Conservation (phyloP, 2,888 invertebrate species). For the Eurytoma californica region DNA sequence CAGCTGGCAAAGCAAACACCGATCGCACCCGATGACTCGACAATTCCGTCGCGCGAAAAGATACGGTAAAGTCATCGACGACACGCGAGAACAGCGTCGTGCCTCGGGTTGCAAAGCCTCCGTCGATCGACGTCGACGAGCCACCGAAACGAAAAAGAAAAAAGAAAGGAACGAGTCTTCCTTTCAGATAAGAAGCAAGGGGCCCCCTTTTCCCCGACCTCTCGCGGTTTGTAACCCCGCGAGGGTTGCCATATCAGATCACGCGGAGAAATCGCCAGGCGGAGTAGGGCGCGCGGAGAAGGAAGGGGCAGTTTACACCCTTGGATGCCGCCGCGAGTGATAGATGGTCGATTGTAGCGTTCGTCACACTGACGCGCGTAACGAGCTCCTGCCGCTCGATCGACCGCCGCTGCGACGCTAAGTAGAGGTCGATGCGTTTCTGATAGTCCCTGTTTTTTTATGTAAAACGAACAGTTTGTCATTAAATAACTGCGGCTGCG, state of each 20-base stretch:
- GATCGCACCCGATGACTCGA: no score
- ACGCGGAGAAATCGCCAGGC: constrained; percentile 7
- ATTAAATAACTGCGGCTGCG: background rate
- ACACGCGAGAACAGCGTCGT: no score
- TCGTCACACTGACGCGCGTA: constrained; percentile 25
- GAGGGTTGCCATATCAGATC: background rate
- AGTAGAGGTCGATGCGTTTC: constrained; percentile 27
- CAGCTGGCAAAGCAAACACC: no score
- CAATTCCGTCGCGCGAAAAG: no score
- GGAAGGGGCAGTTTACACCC: constrained; percentile 33
- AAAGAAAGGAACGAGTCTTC: constrained; percentile 7
- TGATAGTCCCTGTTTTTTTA: constrained; percentile 1
- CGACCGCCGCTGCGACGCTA: constrained; percentile 2
- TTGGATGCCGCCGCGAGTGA: constrained; percentile 29
- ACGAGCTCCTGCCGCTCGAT: background rate
- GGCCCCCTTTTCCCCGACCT: background rate
- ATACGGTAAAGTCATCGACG: no score
- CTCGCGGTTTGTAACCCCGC: background rate
- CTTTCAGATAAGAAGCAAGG: constrained; percentile 21
- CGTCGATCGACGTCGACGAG: no score
- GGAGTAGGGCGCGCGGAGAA: constrained; percentile 26
- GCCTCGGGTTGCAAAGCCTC: no score
- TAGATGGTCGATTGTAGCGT: constrained; percentile 41
- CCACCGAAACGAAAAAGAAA: constrained; percentile 14
- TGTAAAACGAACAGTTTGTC: no score